phyloP scores from a whole-genome alignment of 2,113 vertebrate genomes.

The Pedionomus torquatus region DNA sequence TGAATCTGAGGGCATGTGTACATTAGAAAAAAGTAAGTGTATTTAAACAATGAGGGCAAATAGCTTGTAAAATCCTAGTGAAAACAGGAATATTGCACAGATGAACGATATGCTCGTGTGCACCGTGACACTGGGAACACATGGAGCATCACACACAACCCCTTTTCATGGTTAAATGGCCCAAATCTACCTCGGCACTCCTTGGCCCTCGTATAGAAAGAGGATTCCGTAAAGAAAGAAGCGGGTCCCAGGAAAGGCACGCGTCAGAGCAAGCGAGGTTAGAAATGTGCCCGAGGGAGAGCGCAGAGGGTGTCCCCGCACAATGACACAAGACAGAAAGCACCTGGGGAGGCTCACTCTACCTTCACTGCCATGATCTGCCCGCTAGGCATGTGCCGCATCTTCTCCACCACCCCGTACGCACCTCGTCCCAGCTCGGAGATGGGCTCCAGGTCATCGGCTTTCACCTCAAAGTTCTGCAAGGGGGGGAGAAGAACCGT shows the following conservation, averaged over 20 bases:
- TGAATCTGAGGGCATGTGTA: not conserved
- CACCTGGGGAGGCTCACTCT: not conserved
- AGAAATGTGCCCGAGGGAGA: not conserved
- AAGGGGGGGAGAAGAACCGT: not conserved
- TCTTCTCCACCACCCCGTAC: conserved; percentile 98
- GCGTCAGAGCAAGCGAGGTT: not conserved
- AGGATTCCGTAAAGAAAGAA: not conserved
- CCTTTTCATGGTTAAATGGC: not conserved
- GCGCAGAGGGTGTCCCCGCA: not conserved
- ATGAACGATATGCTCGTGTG: not conserved
- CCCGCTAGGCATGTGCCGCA: conserved; percentile 93
- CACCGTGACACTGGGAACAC: not conserved
- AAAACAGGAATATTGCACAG: not conserved
- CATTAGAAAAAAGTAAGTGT: not conserved
- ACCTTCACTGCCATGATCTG: conserved; percentile 99
- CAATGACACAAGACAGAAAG: not conserved
- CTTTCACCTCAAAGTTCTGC: conserved; percentile 98
- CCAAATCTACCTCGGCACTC: not conserved
- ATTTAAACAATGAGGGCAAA: not conserved
- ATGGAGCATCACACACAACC: rapidly evolving
- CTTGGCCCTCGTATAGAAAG: not conserved
- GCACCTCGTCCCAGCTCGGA: conserved; percentile 94
- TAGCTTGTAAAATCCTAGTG: not conserved
- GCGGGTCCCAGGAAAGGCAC: not conserved
- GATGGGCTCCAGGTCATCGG: conserved; percentile 96